Conservation (phyloP, 2,888 invertebrate species). For the Ichneumoninae sp. region DNA sequence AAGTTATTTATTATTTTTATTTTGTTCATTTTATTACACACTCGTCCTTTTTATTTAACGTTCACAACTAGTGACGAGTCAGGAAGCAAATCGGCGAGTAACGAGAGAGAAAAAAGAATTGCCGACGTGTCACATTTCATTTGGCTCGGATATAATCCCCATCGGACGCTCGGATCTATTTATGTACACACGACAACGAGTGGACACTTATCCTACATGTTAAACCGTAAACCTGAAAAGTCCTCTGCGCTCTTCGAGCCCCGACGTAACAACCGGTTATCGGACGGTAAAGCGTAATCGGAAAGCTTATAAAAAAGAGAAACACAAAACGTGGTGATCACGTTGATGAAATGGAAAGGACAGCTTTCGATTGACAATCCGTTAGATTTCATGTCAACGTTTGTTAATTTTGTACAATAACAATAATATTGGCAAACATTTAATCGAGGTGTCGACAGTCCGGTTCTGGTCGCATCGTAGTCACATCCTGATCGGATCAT, state of each 20-base stretch:
- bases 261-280: slow-evolving; percentile 58
- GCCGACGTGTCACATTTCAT: slow-evolving; percentile 20
- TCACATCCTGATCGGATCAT: too few relatives aligned
- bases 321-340: background rate
- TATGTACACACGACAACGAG: background rate
- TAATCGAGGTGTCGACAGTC: too few relatives aligned
- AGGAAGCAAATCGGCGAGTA: slow-evolving; percentile 12
- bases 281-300: slow-evolving; percentile 17
- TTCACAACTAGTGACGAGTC: slow-evolving; percentile 17
- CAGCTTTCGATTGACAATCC: background rate
- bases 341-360: slow-evolving; percentile 15
- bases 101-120: slow-evolving; percentile 8
- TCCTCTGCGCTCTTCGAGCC: slow-evolving; percentile 17
- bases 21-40: background rate
- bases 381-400: background rate
- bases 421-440: too few relatives aligned
- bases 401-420: background rate
- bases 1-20: slow-evolving; percentile 1
- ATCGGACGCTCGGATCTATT: slow-evolving; percentile 8
- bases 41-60: background rate
- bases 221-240: slow-evolving; percentile 46
- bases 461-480: too few relatives aligned
- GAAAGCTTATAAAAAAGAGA: background rate
- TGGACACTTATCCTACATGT: slow-evolving; percentile 45
- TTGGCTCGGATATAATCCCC: slow-evolving; percentile 40